A percentile compares a stretch with the other conserved stretches of the same genome.
Evolutionary conservation across 2,888 invertebrate species (phyloP).

Genomic region (Caenorhabditis sp.): DNA sequence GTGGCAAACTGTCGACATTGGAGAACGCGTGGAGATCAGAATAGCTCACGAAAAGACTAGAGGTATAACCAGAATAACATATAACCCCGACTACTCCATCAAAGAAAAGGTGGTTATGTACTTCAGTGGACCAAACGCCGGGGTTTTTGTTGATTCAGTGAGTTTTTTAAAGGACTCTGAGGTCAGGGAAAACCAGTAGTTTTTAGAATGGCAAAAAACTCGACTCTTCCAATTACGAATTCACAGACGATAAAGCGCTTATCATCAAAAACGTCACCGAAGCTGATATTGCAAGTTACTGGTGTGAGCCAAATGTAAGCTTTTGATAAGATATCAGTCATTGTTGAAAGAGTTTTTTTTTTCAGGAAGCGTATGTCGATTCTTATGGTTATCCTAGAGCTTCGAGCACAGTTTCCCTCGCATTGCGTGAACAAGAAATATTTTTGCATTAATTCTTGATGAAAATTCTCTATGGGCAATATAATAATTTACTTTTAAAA

Average conservation of each 20-base stretch:
- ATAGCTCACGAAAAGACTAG: background rate
- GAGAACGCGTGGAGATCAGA: background rate
- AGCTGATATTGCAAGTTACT: slow-evolving; percentile 31
- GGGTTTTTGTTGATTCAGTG: slow-evolving; percentile 9
- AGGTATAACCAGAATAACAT: background rate
- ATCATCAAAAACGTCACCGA: slow-evolving; percentile 38
- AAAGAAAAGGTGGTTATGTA: too few relatives aligned
- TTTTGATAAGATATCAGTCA: too few relatives aligned
- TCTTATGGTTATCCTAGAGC: too few relatives aligned
- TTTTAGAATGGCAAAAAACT: slow-evolving; percentile 12
- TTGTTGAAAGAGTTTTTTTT: too few relatives aligned
- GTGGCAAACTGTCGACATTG: background rate
- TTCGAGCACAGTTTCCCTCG: too few relatives aligned
- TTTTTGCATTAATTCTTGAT: too few relatives aligned
- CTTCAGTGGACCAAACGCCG: background rate
- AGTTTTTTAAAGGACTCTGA: background rate
- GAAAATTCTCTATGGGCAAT: too few relatives aligned
- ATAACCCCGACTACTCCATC: too few relatives aligned
- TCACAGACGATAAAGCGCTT: slow-evolving; percentile 1
- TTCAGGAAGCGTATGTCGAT: too few relatives aligned
- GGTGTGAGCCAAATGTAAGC: slow-evolving; percentile 21
- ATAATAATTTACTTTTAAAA: background rate
- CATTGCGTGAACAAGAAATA: too few relatives aligned
- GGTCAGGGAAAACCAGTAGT: too few relatives aligned
- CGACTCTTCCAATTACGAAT: slow-evolving; percentile 5